phyloP scores from a whole-genome alignment of 2,797 vertebrate genomes.

The Enteromius fasciolatus region DNA sequence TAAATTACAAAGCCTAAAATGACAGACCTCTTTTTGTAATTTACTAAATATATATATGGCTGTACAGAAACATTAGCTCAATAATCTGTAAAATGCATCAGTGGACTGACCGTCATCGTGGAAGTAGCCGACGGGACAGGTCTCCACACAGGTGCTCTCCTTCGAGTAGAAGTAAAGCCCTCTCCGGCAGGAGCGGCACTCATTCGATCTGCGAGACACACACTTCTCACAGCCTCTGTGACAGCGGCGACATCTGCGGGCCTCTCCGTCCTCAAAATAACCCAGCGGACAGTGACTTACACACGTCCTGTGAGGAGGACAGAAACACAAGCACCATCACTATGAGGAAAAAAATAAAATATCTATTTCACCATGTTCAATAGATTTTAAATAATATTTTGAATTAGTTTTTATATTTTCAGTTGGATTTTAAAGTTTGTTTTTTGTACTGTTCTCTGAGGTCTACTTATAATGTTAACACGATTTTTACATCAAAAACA shows the following conservation, averaged over 20 bases:
- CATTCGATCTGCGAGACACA: conserved; percentile 60
- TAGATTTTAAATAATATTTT: background rate
- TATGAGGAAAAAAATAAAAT: background rate
- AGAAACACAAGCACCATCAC: background rate
- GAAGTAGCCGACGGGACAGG: conserved; percentile 79
- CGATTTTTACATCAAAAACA: no score
- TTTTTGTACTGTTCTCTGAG: no score
- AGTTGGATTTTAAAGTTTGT: no score
- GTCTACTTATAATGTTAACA: no score
- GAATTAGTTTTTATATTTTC: background rate
- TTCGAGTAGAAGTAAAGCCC: conserved; percentile 81
- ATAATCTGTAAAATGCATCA: background rate
- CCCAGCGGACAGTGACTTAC: conserved; percentile 85
- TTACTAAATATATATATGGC: background rate
- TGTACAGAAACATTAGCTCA: background rate
- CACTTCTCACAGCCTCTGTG: conserved; percentile 85
- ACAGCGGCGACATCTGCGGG: conserved; percentile 83
- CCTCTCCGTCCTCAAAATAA: conserved; percentile 76
- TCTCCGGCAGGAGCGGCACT: conserved; percentile 82
- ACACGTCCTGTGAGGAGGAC: conserved; percentile 76
- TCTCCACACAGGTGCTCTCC: conserved; percentile 73
- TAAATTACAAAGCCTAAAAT: background rate
- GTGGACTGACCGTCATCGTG: conserved; percentile 72
- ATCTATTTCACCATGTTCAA: background rate
- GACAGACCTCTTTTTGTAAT: background rate